Conservation (phyloP, 2,113 vertebrate species). For the Sterna hirundo region DNA sequence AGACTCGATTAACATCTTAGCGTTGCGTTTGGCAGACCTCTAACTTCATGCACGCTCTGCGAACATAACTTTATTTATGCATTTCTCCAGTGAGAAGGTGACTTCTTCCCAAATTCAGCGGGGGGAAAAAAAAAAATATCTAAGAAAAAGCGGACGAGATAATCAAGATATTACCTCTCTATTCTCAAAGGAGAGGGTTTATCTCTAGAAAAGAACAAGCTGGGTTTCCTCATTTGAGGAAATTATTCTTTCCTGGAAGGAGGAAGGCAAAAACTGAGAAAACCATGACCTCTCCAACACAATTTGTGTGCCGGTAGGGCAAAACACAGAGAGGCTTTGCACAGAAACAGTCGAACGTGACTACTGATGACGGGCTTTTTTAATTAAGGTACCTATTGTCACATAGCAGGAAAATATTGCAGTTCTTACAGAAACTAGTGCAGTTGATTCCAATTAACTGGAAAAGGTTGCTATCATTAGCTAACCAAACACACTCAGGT, state of each 20-base stretch:
- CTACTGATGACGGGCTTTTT: background rate
- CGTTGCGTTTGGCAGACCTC: background rate
- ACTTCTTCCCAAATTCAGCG: background rate
- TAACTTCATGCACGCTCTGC: background rate
- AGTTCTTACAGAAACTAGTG: background rate
- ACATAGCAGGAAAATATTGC: background rate
- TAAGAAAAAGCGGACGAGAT: background rate
- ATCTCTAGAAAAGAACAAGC: background rate
- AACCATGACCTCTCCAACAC: background rate
- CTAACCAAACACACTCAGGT: background rate
- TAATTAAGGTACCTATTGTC: background rate
- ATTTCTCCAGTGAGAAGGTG: background rate
- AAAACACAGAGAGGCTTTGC: background rate
- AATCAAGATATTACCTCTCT: background rate
- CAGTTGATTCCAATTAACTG: background rate
- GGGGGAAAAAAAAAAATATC: background rate
- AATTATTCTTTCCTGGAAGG: background rate
- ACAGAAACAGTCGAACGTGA: background rate
- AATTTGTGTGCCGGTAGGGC: background rate
- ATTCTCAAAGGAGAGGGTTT: background rate
- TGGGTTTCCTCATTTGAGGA: background rate
- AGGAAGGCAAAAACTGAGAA: background rate
- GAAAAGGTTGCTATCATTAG: background rate
- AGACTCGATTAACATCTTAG: background rate
- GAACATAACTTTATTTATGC: background rate